These are phyloP conservation scores for Drosophila sp. DNA, from an alignment of 1,140 invertebrate species.

Conservation along the genomic window DNA sequence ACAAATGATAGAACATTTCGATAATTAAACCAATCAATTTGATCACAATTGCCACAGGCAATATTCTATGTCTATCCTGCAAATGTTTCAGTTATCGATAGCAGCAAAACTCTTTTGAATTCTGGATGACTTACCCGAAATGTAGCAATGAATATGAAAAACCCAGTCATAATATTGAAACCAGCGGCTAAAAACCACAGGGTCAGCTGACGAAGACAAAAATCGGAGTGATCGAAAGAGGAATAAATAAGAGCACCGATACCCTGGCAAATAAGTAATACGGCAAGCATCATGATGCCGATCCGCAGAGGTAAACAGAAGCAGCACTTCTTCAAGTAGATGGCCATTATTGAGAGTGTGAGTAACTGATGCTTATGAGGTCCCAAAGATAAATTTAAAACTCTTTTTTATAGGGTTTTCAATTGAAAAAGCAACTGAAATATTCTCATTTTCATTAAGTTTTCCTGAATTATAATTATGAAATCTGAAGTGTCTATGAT, in stretches of 20 bases:
- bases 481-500: too few relatives aligned
- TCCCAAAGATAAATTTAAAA: too few relatives aligned
- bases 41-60: slow-evolving; percentile 44
- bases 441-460: too few relatives aligned
- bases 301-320: slow-evolving; percentile 21
- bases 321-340: slow-evolving; percentile 1
- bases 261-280: neutral
- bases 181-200: slow-evolving; percentile 20
- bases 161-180: slow-evolving; percentile 5
- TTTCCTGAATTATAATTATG: too few relatives aligned
- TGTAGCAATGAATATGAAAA: slow-evolving; percentile 7
- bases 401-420: neutral
- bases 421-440: neutral
- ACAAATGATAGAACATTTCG: slow-evolving; percentile 38
- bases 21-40: slow-evolving; percentile 33
- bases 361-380: neutral
- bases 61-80: slow-evolving; percentile 12
- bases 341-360: neutral
- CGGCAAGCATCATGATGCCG: slow-evolving; percentile 19
- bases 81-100: neutral
- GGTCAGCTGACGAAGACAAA: neutral
- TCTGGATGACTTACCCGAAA: slow-evolving; percentile 10
- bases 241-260: neutral
- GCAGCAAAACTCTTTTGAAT: neutral
- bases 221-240: neutral